phyloP scores from a whole-genome alignment of 1,140 invertebrate genomes.

The Drosophila rufa region DNA sequence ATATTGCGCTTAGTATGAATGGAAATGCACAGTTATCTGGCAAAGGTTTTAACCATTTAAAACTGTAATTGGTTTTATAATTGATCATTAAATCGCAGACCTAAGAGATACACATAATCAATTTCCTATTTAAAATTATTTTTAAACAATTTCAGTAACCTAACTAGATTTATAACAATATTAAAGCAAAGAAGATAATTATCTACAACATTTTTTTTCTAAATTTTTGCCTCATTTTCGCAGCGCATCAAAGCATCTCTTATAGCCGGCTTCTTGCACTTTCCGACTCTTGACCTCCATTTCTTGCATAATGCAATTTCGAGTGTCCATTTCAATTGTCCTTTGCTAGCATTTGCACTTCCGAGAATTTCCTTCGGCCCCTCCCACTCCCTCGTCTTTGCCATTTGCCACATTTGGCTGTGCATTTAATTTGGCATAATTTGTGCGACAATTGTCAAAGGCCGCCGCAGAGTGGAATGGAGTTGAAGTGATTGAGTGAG shows the following conservation, averaged over 20 bases:
- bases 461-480: slow-evolving; percentile 12
- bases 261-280: neutral
- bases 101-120: too few relatives aligned
- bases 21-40: too few relatives aligned
- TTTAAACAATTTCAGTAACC: too few relatives aligned
- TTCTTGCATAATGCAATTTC: slow-evolving; percentile 39
- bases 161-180: too few relatives aligned
- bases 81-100: too few relatives aligned
- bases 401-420: slow-evolving; percentile 24
- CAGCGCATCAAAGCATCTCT: slow-evolving; percentile 3
- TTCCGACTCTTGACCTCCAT: slow-evolving; percentile 27
- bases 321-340: slow-evolving; percentile 33
- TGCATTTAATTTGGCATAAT: slow-evolving; percentile 76
- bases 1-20: neutral
- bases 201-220: too few relatives aligned
- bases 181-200: too few relatives aligned
- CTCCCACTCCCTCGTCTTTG: neutral
- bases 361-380: neutral
- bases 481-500: slow-evolving; percentile 37
- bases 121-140: too few relatives aligned
- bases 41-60: too few relatives aligned
- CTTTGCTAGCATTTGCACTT: slow-evolving; percentile 21
- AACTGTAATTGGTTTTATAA: too few relatives aligned
- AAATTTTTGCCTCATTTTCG: too few relatives aligned
- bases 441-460: slow-evolving; percentile 62